Percentiles rank a stretch among this genome's conserved stretches.
These are phyloP conservation scores for Trogon melanurus DNA, from an alignment of 2,113 vertebrate genomes.

Conservation along the genomic window DNA sequence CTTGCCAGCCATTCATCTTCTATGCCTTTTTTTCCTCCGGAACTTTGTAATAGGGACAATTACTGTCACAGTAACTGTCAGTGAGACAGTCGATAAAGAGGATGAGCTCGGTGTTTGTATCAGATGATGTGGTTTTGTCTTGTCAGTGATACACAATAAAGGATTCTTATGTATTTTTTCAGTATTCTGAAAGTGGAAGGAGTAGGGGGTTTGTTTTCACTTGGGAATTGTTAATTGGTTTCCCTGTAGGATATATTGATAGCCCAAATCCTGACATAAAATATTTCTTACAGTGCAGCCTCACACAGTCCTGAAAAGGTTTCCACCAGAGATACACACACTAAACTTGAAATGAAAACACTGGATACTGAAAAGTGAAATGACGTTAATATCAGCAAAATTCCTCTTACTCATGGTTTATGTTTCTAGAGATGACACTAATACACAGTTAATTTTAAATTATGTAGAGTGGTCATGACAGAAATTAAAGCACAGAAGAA, in stretches of 20 bases:
- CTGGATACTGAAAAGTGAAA: not conserved
- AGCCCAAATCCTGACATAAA: not conserved
- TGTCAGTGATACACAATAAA: not conserved
- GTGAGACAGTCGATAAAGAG: not conserved
- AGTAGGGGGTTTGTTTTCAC: not conserved
- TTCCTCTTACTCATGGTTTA: not conserved
- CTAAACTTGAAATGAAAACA: not conserved
- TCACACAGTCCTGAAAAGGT: not conserved
- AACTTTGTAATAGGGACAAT: not conserved
- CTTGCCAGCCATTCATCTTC: not conserved
- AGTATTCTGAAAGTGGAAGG: not conserved
- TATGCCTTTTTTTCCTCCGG: not conserved
- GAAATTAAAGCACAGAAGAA: not conserved
- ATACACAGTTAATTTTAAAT: not conserved
- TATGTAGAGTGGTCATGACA: not conserved
- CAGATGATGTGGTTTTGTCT: not conserved
- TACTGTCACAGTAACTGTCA: not conserved
- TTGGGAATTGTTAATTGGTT: not conserved
- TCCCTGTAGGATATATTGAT: not conserved
- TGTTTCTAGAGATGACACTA: not conserved
- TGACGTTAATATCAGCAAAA: not conserved
- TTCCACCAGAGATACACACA: not conserved
- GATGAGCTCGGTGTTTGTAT: not conserved
- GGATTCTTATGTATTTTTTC: not conserved
- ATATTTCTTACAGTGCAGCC: not conserved